Base-by-base conservation (phyloP, 2,888 invertebrate species). In the Miltochrista miniata region DNA sequence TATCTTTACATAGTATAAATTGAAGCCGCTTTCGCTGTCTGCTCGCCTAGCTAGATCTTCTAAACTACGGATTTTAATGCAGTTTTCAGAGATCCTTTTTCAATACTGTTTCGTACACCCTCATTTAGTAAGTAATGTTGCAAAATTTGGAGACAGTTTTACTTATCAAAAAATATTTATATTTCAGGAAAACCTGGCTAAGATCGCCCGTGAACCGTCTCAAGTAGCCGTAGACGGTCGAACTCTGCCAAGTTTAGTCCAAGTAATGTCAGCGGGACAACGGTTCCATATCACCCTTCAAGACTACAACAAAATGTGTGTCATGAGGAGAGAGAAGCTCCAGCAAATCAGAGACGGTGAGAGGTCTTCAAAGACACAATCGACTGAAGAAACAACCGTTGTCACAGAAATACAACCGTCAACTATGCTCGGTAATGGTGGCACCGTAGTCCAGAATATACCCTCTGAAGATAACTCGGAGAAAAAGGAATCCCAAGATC, bases 291-390 rank as follows among this genome's bases (percentile, higher is more conserved):
- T 96, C 67, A 95, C 95, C 2, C 92, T 96, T 33, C 94, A 95
- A 44, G 96, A 96, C 72, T 96, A 95, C 83, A 96, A 96, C 81
- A 95, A 96, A 61, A 95, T 95, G 95, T 95, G 95, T 79, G 92
- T 95, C 49, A 93, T 95, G 79, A 91, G 95, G 7, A 87, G 94
- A 0, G 95, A 95, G 75, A 93, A 94, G 57, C 83, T 95, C 1
- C 92, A 94, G 68, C 93, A 93, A 31, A 88, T 94, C 29, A 93
- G 93, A 46, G 93, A 93, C 73, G 83, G 83, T 0, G 82, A 86
- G 39, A 78, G 79, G 34, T 43, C 49, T 1, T 4, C 18, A 2
- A 81, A 74, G 49, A 58, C 59, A 55, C 67, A 72, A 0, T 62
- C 74, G 7, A 54, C 68, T 0, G 76, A 83, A 0, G 83, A 81